A percentile compares a stretch with the other conserved stretches of the same genome.
Evolutionary conservation across 1,140 invertebrate genomes (phyloP).

Genomic region (Hermetia illucens): DNA sequence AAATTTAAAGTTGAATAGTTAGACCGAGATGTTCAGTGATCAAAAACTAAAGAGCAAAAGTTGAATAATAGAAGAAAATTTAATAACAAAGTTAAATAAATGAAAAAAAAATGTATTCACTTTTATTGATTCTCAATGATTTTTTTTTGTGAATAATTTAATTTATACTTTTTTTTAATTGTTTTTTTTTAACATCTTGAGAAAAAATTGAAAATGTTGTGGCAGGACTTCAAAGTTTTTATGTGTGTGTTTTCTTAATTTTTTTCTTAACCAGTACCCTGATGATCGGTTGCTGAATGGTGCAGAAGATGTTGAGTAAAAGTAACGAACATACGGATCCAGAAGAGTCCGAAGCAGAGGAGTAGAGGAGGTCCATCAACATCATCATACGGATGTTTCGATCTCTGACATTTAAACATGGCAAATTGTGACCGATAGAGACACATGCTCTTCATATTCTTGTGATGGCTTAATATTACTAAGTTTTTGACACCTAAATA

Average conservation of each 20-base stretch:
- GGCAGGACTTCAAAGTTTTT: too few species aligned
- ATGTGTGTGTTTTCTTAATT: too few species aligned
- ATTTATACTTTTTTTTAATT: too few species aligned
- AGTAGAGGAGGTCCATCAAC: not conserved
- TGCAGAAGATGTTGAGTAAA: not conserved
- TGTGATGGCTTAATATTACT: conserved; percentile 1
- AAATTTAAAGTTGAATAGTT: not conserved
- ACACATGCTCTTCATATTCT: not conserved
- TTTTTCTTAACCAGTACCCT: too few species aligned
- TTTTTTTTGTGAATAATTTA: too few species aligned
- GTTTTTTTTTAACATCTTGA: too few species aligned
- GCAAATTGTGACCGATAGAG: not conserved
- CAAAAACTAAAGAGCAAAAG: not conserved
- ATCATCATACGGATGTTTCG: not conserved
- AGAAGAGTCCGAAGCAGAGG: not conserved
- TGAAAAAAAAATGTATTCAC: not conserved
- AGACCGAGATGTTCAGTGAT: not conserved
- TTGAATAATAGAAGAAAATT: not conserved
- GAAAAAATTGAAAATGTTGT: too few species aligned
- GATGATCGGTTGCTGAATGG: too few species aligned
- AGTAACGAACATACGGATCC: too few species aligned
- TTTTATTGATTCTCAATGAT: not conserved
- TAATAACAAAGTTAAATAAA: not conserved
- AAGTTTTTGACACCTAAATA: too few species aligned
- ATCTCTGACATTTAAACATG: not conserved